Evolutionary conservation across 2,888 invertebrate genomes (phyloP).

Genomic region (Protodeltote pygarga): DNA sequence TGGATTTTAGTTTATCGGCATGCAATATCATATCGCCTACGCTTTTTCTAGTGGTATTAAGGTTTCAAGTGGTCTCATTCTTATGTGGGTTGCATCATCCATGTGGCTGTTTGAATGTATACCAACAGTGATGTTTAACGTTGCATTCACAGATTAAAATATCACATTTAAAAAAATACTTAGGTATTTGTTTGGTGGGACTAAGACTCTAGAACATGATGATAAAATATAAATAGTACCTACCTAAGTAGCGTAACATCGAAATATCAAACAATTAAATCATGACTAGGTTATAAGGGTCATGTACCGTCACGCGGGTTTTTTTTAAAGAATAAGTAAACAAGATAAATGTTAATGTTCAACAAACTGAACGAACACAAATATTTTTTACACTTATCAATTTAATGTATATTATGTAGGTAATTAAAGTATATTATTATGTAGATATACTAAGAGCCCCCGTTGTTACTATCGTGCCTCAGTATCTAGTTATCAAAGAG

Average conservation of each 20-base stretch:
- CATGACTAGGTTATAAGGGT: background rate
- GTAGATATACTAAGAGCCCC: slow-evolving; percentile 38
- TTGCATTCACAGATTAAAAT: too few species aligned
- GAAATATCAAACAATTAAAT: background rate
- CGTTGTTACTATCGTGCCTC: slow-evolving; percentile 64
- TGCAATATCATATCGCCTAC: slow-evolving; percentile 3
- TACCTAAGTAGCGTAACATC: too few species aligned
- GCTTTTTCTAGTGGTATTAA: slow-evolving; percentile 2
- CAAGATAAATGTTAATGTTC: too few species aligned
- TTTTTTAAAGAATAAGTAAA: slow-evolving; percentile 7
- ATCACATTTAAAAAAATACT: too few species aligned
- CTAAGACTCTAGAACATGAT: too few species aligned
- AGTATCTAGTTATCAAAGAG: slow-evolving; percentile 55
- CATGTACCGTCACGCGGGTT: background rate
- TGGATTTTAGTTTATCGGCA: slow-evolving; percentile 1
- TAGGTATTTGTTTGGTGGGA: too few species aligned
- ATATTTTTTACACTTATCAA: slow-evolving; percentile 16
- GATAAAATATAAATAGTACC: too few species aligned
- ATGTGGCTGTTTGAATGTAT: too few species aligned
- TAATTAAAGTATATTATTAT: too few species aligned
- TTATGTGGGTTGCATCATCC: too few species aligned
- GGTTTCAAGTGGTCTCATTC: background rate
- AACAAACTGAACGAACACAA: slow-evolving; percentile 3
- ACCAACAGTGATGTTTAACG: too few species aligned
- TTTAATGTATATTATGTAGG: slow-evolving; percentile 4